phyloP scores from a whole-genome alignment of 2,113 vertebrate species.

The Heterochromis multidens region DNA sequence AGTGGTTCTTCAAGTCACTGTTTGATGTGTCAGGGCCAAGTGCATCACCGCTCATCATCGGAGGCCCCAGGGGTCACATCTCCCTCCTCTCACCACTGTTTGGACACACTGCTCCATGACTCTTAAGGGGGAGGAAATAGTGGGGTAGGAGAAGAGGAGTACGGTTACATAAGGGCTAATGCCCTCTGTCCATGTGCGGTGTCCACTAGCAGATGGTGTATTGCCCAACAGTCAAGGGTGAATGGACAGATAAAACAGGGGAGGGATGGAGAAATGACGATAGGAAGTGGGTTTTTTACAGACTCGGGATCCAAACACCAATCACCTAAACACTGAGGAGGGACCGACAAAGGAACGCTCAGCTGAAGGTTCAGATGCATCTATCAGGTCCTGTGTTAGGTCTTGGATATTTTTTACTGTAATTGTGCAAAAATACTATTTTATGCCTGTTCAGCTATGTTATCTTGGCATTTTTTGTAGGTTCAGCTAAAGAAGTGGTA shows the following conservation, averaged over 20 bases:
- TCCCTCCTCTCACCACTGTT: not conserved
- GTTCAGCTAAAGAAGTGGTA: no score
- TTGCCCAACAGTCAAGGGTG: constrained; percentile 42
- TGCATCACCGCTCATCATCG: not conserved
- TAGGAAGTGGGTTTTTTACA: not conserved
- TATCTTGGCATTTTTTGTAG: no score
- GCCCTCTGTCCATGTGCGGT: constrained; percentile 34
- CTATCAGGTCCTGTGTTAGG: no score
- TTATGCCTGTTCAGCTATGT: no score
- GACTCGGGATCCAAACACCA: not conserved
- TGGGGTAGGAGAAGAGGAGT: not conserved
- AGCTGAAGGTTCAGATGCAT: not conserved
- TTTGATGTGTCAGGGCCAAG: not conserved
- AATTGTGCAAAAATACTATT: no score
- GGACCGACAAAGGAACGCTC: not conserved
- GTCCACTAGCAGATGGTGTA: constrained; percentile 56
- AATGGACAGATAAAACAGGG: constrained; percentile 10
- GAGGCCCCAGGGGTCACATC: constrained; percentile 9
- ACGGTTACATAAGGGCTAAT: constrained; percentile 62
- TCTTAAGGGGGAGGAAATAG: constrained; percentile 1
- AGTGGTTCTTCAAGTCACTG: not conserved
- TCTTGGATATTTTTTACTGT: no score
- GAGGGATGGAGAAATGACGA: not conserved
- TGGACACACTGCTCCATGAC: not conserved
- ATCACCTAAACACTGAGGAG: not conserved